These are phyloP conservation scores for Pygmarrhopalites habei DNA, from an alignment of 1,140 invertebrate genomes.

Conservation along the genomic window DNA sequence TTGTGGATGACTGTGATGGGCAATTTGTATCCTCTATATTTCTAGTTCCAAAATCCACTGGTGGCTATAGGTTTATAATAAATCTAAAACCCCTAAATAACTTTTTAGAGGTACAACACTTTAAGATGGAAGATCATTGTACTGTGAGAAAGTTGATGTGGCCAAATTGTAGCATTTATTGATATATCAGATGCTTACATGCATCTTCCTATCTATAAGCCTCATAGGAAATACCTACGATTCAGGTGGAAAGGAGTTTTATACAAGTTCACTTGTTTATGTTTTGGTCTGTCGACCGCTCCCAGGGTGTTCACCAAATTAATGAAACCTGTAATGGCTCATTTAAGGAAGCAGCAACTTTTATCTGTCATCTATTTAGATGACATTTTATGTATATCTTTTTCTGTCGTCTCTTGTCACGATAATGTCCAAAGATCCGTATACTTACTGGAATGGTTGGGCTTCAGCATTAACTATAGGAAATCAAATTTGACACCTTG, in stretches of 20 bases:
- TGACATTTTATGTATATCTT: constrained; percentile 5
- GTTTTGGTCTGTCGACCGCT: constrained; percentile 17
- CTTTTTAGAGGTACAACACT: constrained; percentile 16
- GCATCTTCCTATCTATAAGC: background rate
- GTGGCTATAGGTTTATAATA: constrained; percentile 13
- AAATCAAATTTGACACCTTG: background rate
- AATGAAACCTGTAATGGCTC: constrained; percentile 6
- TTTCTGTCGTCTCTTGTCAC: background rate
- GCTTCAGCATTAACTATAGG: constrained; percentile 11
- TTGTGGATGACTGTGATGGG: background rate
- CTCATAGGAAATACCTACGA: constrained; percentile 21
- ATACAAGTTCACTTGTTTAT: constrained; percentile 20
- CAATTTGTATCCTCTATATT: constrained; percentile 15
- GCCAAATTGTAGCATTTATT: constrained; percentile 5
- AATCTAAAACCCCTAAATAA: constrained; percentile 18
- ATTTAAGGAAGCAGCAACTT: background rate
- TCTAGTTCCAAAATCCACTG: constrained; percentile 11
- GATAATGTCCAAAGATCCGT: background rate
- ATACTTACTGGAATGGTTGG: background rate
- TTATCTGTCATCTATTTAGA: constrained; percentile 18
- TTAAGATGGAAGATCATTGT: constrained; percentile 28
- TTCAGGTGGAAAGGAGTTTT: constrained; percentile 14
- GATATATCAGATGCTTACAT: constrained; percentile 27
- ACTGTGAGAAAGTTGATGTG: constrained; percentile 8
- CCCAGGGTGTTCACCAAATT: constrained; percentile 28